Evolutionary conservation across 2,888 invertebrate species (phyloP).

Genomic region (Petrolisthes manimaculis): DNA sequence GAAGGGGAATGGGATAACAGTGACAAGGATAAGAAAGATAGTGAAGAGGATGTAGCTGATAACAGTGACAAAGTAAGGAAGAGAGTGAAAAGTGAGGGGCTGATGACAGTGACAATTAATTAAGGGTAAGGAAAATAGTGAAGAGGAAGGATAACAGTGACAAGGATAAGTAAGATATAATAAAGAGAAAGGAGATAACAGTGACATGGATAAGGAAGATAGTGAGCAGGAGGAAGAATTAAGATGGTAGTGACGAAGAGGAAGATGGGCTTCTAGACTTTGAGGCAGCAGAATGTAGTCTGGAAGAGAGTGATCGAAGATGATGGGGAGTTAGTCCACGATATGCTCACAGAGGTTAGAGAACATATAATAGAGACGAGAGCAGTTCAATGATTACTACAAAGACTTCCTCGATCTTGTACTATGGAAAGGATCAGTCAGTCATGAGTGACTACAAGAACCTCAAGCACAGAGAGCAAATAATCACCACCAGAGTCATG

Average conservation of each 20-base stretch:
- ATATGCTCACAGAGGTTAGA: no score
- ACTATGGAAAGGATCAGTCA: not conserved
- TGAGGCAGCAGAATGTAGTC: not conserved
- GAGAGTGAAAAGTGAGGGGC: no score
- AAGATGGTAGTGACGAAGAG: not conserved
- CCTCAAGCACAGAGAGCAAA: no score
- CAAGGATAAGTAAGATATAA: not conserved
- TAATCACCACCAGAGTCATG: no score
- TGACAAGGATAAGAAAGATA: not conserved
- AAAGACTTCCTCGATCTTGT: not conserved
- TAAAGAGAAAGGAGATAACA: not conserved
- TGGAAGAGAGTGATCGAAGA: no score
- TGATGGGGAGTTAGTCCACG: no score
- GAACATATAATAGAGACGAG: not conserved
- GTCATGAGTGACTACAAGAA: no score
- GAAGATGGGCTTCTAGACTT: not conserved
- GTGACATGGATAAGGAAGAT: no score
- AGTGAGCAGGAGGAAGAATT: not conserved
- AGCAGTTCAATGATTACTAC: not conserved
- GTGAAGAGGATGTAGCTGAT: not conserved
- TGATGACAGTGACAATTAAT: not conserved
- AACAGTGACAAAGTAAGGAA: not conserved
- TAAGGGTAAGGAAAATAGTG: not conserved
- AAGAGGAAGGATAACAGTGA: not conserved
- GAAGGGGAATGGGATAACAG: not conserved